Percentiles rank a stretch among this genome's conserved stretches.
These are phyloP conservation scores for Oncorhynchus keta DNA, from an alignment of 2,113 vertebrate genomes.

Conservation along the genomic window DNA sequence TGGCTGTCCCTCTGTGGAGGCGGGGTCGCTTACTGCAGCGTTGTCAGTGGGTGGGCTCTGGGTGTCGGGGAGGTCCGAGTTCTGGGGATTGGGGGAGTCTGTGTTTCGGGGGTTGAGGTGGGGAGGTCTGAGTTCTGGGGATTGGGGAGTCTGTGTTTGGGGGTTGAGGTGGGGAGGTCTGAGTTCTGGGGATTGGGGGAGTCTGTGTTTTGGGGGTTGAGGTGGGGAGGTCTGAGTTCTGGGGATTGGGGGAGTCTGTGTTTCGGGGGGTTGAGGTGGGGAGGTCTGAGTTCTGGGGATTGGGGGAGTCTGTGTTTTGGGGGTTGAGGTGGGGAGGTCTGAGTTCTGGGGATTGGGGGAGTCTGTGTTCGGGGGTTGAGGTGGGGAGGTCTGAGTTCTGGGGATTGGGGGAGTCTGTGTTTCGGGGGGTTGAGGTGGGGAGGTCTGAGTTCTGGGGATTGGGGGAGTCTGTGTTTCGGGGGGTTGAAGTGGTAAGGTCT, in stretches of 20 bases:
- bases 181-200: background rate
- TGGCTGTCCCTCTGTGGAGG: background rate
- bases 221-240: too few relatives aligned
- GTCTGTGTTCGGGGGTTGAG: too few relatives aligned
- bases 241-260: too few relatives aligned
- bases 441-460: background rate
- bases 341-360: background rate
- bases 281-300: too few relatives aligned
- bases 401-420: background rate
- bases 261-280: too few relatives aligned
- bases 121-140: too few relatives aligned
- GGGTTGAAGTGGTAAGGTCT: background rate
- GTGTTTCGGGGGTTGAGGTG: too few relatives aligned
- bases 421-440: background rate
- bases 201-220: too few relatives aligned
- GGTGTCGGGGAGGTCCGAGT: background rate
- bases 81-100: too few relatives aligned
- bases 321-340: background rate
- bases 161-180: background rate
- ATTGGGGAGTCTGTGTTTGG: too few relatives aligned
- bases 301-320: too few relatives aligned
- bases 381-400: background rate
- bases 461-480: background rate
- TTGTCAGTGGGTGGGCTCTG: background rate
- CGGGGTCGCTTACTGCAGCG: background rate